Percentiles rank a stretch among this genome's conserved stretches.
Conservation (phyloP, 1,140 invertebrate genomes). For the Lucilia sericata region DNA sequence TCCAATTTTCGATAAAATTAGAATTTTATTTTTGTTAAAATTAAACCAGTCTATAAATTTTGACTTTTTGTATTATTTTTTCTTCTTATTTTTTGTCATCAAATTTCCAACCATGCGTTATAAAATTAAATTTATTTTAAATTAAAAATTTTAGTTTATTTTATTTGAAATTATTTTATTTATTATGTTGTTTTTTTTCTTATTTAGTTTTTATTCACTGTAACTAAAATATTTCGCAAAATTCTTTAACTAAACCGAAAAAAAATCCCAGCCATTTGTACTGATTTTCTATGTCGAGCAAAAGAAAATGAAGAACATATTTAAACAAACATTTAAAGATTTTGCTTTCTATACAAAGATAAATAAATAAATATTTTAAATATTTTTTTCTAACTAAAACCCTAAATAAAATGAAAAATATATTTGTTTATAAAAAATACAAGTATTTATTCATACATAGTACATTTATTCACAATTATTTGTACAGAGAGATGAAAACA, state of each 20-base stretch:
- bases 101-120: neutral
- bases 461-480: too few species aligned
- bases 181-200: neutral
- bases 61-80: neutral
- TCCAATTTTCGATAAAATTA: neutral
- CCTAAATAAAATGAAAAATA: neutral
- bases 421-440: too few species aligned
- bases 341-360: neutral
- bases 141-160: neutral
- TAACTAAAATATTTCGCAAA: conserved; percentile 2
- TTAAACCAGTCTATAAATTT: neutral
- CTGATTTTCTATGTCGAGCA: conserved; percentile 10
- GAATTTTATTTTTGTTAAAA: neutral
- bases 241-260: neutral
- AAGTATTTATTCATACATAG: too few species aligned
- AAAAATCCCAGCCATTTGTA: conserved; percentile 25
- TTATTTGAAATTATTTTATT: conserved; percentile 16
- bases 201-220: neutral
- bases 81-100: neutral
- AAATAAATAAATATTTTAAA: neutral
- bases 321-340: neutral
- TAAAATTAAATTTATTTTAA: conserved; percentile 18
- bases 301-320: neutral
- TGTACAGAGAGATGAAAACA: too few species aligned
- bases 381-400: neutral